These are phyloP conservation scores for Micrasema longulum DNA, from an alignment of 1,140 invertebrate genomes.

Conservation along the genomic window DNA sequence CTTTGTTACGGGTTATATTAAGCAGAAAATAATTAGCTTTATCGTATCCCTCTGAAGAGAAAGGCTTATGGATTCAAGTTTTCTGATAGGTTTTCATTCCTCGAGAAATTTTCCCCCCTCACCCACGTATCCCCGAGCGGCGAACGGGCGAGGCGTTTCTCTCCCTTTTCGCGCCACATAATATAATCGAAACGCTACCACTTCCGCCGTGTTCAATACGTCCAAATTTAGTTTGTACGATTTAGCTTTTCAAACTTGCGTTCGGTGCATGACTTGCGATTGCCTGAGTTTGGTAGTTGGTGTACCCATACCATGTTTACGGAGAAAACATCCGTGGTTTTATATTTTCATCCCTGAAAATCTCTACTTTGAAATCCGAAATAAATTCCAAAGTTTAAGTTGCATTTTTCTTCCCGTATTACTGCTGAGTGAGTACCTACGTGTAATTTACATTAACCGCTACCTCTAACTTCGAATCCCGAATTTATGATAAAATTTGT, in stretches of 20 bases:
- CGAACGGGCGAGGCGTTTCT: neutral
- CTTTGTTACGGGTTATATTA: no score
- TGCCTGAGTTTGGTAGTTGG: conserved; percentile 12
- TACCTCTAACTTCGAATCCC: neutral
- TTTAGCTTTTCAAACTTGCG: conserved; percentile 35
- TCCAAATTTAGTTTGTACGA: conserved; percentile 32
- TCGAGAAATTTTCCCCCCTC: no score
- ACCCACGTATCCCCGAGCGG: no score
- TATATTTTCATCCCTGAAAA: neutral
- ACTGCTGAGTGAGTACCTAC: no score
- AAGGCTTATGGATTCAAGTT: no score
- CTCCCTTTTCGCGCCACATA: conserved; percentile 9
- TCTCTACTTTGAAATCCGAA: neutral
- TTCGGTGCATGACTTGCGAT: neutral
- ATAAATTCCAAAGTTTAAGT: conserved; percentile 19
- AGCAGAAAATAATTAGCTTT: no score
- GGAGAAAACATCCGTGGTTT: neutral
- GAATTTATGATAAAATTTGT: conserved; percentile 18
- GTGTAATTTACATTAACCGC: conserved; percentile 13
- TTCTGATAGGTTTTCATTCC: no score
- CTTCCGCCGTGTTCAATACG: conserved; percentile 24
- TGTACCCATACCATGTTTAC: neutral
- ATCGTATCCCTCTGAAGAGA: neutral
- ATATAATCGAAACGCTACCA: conserved; percentile 13
- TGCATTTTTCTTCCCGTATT: neutral